Percentiles rank a stretch among this genome's conserved stretches.
Conservation (phyloP, 2,888 invertebrate genomes). For the Glomeris marginata region DNA sequence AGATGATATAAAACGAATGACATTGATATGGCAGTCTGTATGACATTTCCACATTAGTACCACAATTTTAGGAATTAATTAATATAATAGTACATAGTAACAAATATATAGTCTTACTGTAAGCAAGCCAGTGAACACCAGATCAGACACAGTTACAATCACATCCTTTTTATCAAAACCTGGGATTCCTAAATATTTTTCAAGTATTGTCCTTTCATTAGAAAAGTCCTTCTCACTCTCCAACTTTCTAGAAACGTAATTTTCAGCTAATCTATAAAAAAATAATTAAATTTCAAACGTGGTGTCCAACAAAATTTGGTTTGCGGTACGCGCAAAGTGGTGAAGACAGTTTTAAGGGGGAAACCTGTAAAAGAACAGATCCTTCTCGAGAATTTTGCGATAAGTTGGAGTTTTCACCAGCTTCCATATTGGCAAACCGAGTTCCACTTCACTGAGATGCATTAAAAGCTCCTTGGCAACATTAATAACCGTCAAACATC, state of each 20-base stretch:
- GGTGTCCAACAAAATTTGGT: too few species aligned
- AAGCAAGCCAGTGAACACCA: background rate
- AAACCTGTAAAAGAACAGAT: slow-evolving; percentile 6
- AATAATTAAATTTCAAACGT: too few species aligned
- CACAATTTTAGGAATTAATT: too few species aligned
- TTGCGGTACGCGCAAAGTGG: too few species aligned
- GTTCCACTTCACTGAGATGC: background rate
- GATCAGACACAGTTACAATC: slow-evolving; percentile 1
- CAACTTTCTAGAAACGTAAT: too few species aligned
- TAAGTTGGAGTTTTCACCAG: background rate
- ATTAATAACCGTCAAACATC: background rate
- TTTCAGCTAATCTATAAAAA: too few species aligned
- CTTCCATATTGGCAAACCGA: background rate
- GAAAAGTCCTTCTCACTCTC: too few species aligned
- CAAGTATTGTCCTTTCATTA: too few species aligned
- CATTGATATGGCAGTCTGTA: slow-evolving; percentile 58
- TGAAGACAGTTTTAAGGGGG: too few species aligned
- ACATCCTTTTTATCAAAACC: slow-evolving; percentile 1
- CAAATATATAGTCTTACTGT: background rate
- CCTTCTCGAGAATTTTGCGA: background rate
- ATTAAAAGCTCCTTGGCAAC: background rate
- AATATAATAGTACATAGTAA: too few species aligned
- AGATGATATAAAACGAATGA: slow-evolving; percentile 67
- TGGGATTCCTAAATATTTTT: background rate
- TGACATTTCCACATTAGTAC: too few species aligned